These are phyloP conservation scores for Serilophus lunatus DNA, from an alignment of 2,113 vertebrate genomes.

Conservation along the genomic window DNA sequence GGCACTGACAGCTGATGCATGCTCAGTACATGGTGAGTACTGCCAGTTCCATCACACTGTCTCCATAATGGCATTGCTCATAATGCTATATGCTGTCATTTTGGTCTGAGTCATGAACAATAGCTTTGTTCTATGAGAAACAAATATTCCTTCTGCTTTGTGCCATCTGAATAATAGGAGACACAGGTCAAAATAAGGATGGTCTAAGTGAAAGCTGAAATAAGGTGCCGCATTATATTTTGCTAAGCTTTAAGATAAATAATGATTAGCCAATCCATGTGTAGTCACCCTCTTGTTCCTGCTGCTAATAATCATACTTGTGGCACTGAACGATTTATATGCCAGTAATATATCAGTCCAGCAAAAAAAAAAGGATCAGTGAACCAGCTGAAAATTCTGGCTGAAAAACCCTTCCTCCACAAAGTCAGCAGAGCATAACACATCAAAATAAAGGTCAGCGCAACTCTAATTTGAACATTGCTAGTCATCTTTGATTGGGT, in stretches of 20 bases:
- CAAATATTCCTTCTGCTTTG: neutral
- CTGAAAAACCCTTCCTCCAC: neutral
- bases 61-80: neutral
- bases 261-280: neutral
- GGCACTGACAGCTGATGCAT: neutral
- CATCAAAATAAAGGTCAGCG: constrained; percentile 45
- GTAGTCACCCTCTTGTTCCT: neutral
- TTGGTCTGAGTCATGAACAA: neutral
- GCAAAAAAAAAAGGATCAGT: neutral
- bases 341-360: neutral
- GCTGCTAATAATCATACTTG: constrained; percentile 14
- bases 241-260: neutral
- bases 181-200: neutral
- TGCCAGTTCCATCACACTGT: neutral
- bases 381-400: constrained; percentile 8
- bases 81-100: neutral
- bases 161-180: neutral
- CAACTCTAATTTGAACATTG: neutral
- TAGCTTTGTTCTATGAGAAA: neutral
- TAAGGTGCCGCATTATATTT: neutral
- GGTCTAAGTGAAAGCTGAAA: neutral
- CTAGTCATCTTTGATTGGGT: neutral
- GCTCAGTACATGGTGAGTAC: neutral
- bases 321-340: neutral
- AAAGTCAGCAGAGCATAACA: constrained; percentile 8